Base-by-base conservation (phyloP, 1,140 invertebrate species). In the Caenorhabditis inopinata region DNA sequence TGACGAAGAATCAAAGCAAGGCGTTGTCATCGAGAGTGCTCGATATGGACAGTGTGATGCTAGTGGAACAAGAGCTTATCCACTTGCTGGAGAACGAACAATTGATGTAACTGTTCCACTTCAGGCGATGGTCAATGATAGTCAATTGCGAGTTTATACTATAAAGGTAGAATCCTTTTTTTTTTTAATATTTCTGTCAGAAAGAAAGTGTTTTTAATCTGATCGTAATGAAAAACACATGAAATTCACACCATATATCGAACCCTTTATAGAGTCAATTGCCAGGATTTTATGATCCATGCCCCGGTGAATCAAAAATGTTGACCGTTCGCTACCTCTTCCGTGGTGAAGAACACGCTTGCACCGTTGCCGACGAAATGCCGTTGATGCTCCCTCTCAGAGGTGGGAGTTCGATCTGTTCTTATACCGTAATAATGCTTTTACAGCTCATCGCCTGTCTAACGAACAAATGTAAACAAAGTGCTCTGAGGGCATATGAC, bases 261-360 rank as follows among this genome's bases (percentile, higher is more conserved):
- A 42, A 42, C 14, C 38, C 5, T 82, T 91, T 92, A 51, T 89
- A 98, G 96, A 93, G 93, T 87, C 94, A 96, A 88, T 89, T 98
- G 73, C 94, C 96, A 42, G 96, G 96, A 29, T 98, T 99, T 89
- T 98, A 94, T 89, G 96, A 98, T 89, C 95, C 96, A 0, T 95
- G 94, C 87, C 92, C 96, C 18, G 95, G 95, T 2, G 95, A 97
- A 84, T 93, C 94, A 6, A 99, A 99, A 89, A 92, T 92, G 80
- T 90, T 99, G 27, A 92, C 93, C 45, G 92, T 99, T 78, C 92
- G 94, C 85, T 99, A 98, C 89, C 91, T 92, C 84, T 97, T 94
- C 89, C 92, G 93, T 84, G 92, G 92, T 88, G 91, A 93, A 85
- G 90, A 92, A 6, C 93, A 96, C 89, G 91, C 93, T 86, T 92